A percentile compares a stretch with the other conserved stretches of the same genome.
Conservation (phyloP, 2,888 invertebrate species). For the Pollenia labialis region DNA sequence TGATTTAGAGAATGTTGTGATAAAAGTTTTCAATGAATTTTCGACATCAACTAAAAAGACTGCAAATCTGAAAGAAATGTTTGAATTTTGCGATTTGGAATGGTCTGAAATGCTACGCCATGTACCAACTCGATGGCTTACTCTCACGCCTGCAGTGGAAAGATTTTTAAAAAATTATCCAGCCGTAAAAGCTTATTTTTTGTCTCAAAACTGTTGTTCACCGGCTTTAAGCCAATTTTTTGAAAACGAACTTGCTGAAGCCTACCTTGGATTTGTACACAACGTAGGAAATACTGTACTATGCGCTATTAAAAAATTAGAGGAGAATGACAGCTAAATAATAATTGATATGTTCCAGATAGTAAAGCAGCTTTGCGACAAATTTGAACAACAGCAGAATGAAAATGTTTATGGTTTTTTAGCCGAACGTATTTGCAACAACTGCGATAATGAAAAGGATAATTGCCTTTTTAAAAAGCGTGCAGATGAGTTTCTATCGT, state of each 20-base stretch:
- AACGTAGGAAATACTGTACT: constrained; percentile 1
- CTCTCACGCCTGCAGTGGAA: constrained; percentile 52
- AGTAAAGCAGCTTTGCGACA: constrained; percentile 28
- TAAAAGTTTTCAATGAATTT: constrained; percentile 32
- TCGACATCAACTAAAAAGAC: no score
- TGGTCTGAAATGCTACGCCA: constrained; percentile 59
- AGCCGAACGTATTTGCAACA: constrained; percentile 20
- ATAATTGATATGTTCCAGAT: constrained; percentile 49
- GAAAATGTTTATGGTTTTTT: constrained; percentile 42
- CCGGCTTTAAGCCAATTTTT: constrained; percentile 44
- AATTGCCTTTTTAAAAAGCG: constrained; percentile 30
- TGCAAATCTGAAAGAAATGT: constrained; percentile 28
- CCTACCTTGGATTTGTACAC: constrained; percentile 4
- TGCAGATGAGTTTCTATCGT: neutral
- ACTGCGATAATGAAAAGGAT: constrained; percentile 14
- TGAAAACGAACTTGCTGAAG: constrained; percentile 14
- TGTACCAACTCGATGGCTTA: constrained; percentile 61
- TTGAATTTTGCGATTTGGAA: constrained; percentile 62
- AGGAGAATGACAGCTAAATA: constrained; percentile 34
- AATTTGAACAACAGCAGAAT: constrained; percentile 37
- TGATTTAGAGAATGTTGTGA: constrained; percentile 61
- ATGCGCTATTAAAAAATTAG: constrained; percentile 13
- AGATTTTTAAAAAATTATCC: constrained; percentile 54
- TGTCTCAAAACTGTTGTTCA: constrained; percentile 39
- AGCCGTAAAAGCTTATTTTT: constrained; percentile 55